phyloP scores from a whole-genome alignment of 2,888 invertebrate species.

The Tanypteryx hageni region DNA sequence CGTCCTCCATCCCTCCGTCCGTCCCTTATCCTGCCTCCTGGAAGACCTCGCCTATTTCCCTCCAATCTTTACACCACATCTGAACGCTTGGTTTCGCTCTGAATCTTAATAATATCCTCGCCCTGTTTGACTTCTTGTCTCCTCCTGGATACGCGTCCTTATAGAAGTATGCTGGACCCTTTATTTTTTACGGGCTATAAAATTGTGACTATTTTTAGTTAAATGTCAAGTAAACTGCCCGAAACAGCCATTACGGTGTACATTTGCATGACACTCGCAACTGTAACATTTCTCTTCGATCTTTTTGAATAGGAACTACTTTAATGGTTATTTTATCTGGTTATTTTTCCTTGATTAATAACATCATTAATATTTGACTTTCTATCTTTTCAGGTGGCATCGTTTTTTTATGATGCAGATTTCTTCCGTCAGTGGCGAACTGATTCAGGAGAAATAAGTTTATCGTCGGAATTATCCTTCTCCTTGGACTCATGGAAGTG shows the following conservation, averaged over 20 bases:
- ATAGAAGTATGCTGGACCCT: background rate
- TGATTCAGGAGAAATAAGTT: background rate
- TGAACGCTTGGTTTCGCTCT: conserved; percentile 4
- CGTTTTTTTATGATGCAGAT: background rate
- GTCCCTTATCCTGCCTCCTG: background rate
- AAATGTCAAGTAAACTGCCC: background rate
- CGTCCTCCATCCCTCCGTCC: background rate
- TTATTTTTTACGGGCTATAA: background rate
- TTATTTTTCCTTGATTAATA: background rate
- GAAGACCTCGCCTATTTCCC: background rate
- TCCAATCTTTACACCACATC: conserved; percentile 19
- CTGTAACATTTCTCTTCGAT: no score
- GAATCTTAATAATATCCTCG: conserved; percentile 24
- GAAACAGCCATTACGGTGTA: background rate
- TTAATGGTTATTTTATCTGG: no score
- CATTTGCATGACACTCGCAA: background rate
- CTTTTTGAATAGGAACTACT: no score
- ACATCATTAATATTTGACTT: background rate
- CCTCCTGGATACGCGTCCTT: background rate
- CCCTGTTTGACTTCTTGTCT: background rate
- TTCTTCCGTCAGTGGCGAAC: background rate
- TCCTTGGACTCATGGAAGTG: no score
- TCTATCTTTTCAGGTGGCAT: background rate
- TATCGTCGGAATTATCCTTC: background rate
- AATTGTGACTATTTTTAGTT: background rate